Evolutionary conservation across 2,888 invertebrate genomes (phyloP).

Genomic region (Athripsodes cinereus): DNA sequence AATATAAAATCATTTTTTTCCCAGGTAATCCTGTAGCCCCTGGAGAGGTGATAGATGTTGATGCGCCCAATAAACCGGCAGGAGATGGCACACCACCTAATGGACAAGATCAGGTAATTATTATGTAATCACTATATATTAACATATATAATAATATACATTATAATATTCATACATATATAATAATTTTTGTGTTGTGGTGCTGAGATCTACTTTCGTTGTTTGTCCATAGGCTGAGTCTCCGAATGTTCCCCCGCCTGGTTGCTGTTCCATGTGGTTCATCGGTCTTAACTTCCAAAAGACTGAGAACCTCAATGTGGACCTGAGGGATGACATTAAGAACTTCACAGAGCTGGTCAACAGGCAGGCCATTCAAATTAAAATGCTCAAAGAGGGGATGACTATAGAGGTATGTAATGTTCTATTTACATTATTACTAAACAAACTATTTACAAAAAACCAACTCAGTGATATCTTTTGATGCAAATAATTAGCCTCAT

Average conservation of each 20-base stretch:
- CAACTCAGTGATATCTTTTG: too few species aligned
- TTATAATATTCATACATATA: too few species aligned
- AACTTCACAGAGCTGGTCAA: slow-evolving; percentile 84
- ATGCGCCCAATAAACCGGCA: slow-evolving; percentile 1
- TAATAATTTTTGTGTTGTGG: not conserved
- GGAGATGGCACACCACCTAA: not conserved
- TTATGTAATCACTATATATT: too few species aligned
- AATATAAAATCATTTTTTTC: not conserved
- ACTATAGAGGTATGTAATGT: slow-evolving; percentile 51
- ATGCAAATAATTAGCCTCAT: too few species aligned
- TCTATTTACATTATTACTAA: too few species aligned
- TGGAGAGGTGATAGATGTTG: slow-evolving; percentile 10
- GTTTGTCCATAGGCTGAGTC: not conserved
- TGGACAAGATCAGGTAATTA: not conserved
- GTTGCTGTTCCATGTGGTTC: slow-evolving; percentile 90
- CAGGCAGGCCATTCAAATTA: slow-evolving; percentile 65
- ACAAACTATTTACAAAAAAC: too few species aligned
- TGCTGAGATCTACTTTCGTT: not conserved
- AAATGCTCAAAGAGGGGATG: slow-evolving; percentile 67
- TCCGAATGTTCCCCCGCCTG: slow-evolving; percentile 3
- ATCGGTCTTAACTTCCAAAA: slow-evolving; percentile 92
- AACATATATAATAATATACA: too few species aligned
- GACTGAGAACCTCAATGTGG: slow-evolving; percentile 81
- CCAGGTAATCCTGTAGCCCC: not conserved
- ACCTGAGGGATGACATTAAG: slow-evolving; percentile 89